Evolutionary conservation across 2,888 invertebrate species (phyloP), one percentile per base, ranked within the genome.

Genomic region (Linyphia triangularis): DNA sequence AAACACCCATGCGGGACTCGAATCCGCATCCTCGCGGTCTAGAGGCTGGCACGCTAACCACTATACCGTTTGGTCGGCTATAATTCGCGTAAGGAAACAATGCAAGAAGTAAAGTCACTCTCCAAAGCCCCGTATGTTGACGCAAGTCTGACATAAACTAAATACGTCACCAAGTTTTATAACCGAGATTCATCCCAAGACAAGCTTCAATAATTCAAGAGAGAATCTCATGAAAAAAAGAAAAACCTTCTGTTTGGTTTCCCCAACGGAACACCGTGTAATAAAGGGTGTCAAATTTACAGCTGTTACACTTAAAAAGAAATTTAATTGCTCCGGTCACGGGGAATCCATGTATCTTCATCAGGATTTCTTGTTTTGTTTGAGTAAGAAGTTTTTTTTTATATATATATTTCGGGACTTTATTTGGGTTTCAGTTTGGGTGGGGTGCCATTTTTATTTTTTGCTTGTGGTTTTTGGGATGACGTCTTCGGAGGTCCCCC

Each of bases 291-390:
- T 86, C 86, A 81, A 65, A 67, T 75, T 72, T 81, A 79, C 86
- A 86, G 86, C 86, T 86, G 86, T 69, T 73, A 75, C 75, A 33
- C 86, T 86, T 86, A 86, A 86, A n/a, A 81, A 85, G 85, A 85
- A 85, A 79, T 85, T 85, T 85, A 85, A 85, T 85, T 85, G 85
- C 85, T 33, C 61, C 22, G 85, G 26, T 72, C 57, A 79, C 72
- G 79, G 79, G 65, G 70, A 26, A 9, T 30, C 30, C 77, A 85
- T 85, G 72, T 28, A 65, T 85, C 85, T 85, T 85, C 79, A 78
- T 85, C 85, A 79, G 63, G 19, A 70, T 72, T 72, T 85, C 79
- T 85, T 79, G 79, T 16, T 40, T n/a, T 75, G 63, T 70, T 70
- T 75, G 73, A 67, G 57, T 40, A 22, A 26, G 37, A n/a, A 9